A percentile compares a stretch with the other conserved stretches of the same genome.
Evolutionary conservation across 2,113 vertebrate genomes (phyloP).

Genomic region (Polyodon spathula): DNA sequence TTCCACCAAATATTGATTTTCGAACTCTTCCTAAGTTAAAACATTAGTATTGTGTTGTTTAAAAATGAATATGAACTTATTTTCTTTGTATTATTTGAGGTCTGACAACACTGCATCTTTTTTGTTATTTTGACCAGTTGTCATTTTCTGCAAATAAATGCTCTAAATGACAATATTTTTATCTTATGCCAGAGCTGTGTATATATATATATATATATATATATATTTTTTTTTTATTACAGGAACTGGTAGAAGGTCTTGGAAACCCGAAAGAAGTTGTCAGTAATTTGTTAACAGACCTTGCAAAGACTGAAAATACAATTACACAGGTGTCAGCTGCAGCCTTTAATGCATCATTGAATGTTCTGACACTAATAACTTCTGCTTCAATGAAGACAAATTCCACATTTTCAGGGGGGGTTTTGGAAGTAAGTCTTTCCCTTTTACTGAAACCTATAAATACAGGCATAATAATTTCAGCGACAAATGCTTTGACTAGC

Average conservation of each 20-base stretch:
- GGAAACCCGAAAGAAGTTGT: slow-evolving; percentile 18
- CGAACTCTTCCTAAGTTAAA: too few species aligned
- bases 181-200: too few species aligned
- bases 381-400: not conserved
- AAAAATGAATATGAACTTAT: too few species aligned
- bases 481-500: too few species aligned
- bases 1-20: too few species aligned
- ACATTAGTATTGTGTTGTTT: too few species aligned
- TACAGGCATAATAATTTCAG: not conserved
- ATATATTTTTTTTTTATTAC: slow-evolving; percentile 9
- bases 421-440: not conserved
- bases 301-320: slow-evolving; percentile 2
- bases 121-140: too few species aligned
- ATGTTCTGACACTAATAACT: not conserved
- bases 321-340: not conserved
- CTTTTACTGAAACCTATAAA: not conserved
- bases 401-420: not conserved
- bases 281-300: not conserved
- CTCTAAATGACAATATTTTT: too few species aligned
- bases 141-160: too few species aligned
- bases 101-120: too few species aligned
- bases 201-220: too few species aligned
- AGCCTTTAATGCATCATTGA: not conserved
- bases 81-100: too few species aligned
- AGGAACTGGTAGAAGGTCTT: slow-evolving; percentile 40